These are phyloP conservation scores for Pristis pectinata DNA, from an alignment of 2,797 vertebrate genomes.

Conservation along the genomic window DNA sequence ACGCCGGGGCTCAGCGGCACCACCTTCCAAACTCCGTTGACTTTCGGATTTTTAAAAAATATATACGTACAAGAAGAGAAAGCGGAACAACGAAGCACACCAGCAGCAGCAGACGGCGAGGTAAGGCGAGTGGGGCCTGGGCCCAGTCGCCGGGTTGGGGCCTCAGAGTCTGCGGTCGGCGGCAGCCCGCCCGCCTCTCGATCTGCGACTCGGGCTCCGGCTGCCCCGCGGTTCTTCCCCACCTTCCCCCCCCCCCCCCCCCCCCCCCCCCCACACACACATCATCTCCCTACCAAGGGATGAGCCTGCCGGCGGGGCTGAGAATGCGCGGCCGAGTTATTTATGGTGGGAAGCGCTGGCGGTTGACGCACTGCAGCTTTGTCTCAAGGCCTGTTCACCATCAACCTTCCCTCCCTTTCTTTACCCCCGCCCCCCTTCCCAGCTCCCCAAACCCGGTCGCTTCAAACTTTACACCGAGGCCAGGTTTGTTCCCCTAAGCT, in stretches of 20 bases:
- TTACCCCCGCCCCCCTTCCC: neutral
- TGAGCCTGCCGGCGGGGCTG: neutral
- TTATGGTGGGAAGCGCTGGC: neutral
- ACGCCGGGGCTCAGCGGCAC: neutral
- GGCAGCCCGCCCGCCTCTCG: neutral
- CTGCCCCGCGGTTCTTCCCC: neutral
- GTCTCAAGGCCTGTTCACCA: neutral
- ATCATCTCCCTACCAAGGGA: no score
- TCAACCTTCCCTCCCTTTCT: no score
- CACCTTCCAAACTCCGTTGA: neutral
- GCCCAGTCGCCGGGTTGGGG: neutral
- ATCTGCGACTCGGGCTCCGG: neutral
- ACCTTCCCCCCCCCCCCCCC: neutral
- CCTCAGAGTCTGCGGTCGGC: neutral
- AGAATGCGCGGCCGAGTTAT: neutral
- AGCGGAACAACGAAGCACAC: neutral
- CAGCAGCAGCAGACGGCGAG: neutral
- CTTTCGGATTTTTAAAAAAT: neutral
- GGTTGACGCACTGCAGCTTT: conserved; percentile 35
- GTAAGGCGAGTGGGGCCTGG: neutral
- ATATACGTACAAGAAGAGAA: no score
- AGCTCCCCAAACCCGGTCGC: no score
- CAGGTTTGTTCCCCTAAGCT: neutral
- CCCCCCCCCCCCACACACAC: no score
- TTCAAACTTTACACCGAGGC: neutral